Conservation (phyloP, 2,797 vertebrate genomes). For the Typhlichthys eigenmanni region DNA sequence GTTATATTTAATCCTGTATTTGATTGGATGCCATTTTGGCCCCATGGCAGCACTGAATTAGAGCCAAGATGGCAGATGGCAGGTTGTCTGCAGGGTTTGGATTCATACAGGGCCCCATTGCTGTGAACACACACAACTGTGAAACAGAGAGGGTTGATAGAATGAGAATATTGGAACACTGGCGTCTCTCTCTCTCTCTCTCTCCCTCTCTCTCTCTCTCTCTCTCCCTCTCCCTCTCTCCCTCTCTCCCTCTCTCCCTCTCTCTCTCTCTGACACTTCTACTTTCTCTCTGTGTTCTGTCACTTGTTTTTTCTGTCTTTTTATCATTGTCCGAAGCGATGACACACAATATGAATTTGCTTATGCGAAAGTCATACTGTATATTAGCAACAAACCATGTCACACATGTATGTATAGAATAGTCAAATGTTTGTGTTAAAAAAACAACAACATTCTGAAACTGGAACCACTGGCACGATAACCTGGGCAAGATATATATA, state of each 20-base stretch:
- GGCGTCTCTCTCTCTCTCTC: conserved; percentile 1
- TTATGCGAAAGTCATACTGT: no score
- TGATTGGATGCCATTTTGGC: conserved; percentile 65
- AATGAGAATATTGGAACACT: conserved; percentile 20
- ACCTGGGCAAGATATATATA: background rate
- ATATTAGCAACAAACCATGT: no score
- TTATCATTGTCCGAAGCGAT: no score
- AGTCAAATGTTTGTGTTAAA: no score
- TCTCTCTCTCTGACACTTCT: background rate
- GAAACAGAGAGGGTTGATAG: conserved; percentile 41
- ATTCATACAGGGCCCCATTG: conserved; percentile 56
- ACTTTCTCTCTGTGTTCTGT: background rate
- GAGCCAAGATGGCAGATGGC: conserved; percentile 79
- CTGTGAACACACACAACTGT: conserved; percentile 63
- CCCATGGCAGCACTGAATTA: conserved; percentile 50
- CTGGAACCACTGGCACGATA: background rate
- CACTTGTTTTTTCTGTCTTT: conserved; percentile 1
- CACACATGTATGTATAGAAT: no score
- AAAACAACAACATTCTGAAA: no score
- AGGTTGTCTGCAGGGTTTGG: conserved; percentile 67
- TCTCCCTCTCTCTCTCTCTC: conserved; percentile 1
- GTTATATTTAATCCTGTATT: conserved; percentile 24
- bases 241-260: background rate
- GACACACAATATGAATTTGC: no score
- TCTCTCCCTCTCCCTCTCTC: background rate